Conservation (phyloP, 2,888 invertebrate species). For the Tachystola acroxantha region DNA sequence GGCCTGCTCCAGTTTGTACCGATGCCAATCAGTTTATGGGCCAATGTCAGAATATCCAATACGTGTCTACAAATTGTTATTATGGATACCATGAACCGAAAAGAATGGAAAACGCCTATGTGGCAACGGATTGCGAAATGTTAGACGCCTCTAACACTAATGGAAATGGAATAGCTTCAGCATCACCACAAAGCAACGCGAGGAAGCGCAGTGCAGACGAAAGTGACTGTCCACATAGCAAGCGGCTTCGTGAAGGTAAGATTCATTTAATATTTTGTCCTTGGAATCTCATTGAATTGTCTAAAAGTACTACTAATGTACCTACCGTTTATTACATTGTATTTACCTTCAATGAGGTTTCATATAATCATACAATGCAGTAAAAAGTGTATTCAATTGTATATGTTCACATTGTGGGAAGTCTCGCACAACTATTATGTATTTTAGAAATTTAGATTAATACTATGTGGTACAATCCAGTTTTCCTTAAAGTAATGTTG, state of each 20-base stretch:
- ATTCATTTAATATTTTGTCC: conserved; percentile 21
- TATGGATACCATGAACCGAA: conserved; percentile 68
- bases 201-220: conserved; percentile 65
- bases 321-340: too few species aligned
- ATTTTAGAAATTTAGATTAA: background rate
- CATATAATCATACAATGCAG: conserved; percentile 23
- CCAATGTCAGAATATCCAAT: conserved; percentile 61
- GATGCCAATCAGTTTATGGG: conserved; percentile 52
- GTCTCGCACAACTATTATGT: conserved; percentile 13
- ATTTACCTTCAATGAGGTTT: conserved; percentile 38
- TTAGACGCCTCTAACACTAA: conserved; percentile 36
- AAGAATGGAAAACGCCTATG: conserved; percentile 29
- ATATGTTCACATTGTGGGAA: conserved; percentile 16
- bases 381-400: conserved; percentile 26
- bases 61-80: conserved; percentile 71
- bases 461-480: background rate
- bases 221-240: conserved; percentile 48
- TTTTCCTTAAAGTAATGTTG: conserved; percentile 6
- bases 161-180: conserved; percentile 16
- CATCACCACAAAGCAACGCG: conserved; percentile 32
- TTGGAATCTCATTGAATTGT: conserved; percentile 43
- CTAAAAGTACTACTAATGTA: background rate
- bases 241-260: conserved; percentile 69
- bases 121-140: conserved; percentile 64
- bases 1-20: conserved; percentile 59